Evolutionary conservation across 2,888 invertebrate species (phyloP).

Genomic region (Eurois occulta): DNA sequence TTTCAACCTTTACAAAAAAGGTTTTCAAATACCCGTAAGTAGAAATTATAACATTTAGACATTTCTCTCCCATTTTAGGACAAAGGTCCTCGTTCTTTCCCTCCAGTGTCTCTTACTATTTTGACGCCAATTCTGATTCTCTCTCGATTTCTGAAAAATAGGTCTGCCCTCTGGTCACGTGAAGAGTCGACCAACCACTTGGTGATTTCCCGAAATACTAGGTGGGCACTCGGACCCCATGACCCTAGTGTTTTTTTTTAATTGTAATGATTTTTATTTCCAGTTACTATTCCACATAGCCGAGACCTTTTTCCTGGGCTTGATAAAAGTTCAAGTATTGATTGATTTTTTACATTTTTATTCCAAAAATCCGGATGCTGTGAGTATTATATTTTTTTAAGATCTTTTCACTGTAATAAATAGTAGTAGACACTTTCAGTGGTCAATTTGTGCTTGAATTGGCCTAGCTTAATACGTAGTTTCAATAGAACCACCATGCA

Average conservation of each 20-base stretch:
- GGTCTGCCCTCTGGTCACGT: too few species aligned
- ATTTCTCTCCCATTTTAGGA: neutral
- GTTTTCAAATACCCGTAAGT: constrained; percentile 45
- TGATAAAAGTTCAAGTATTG: constrained; percentile 36
- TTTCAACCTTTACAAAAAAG: constrained; percentile 42
- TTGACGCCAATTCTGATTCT: too few species aligned
- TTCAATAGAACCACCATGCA: too few species aligned
- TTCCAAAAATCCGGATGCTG: constrained; percentile 29
- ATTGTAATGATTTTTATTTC: neutral
- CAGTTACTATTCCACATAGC: constrained; percentile 32
- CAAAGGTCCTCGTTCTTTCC: neutral
- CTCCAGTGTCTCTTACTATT: neutral
- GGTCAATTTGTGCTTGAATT: neutral
- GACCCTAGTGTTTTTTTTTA: too few species aligned
- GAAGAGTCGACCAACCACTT: too few species aligned
- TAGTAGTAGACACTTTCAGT: too few species aligned
- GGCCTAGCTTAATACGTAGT: neutral
- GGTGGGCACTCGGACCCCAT: too few species aligned
- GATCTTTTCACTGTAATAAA: too few species aligned
- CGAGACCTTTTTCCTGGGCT: constrained; percentile 26
- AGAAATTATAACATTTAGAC: neutral
- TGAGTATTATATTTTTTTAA: too few species aligned
- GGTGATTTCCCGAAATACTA: too few species aligned
- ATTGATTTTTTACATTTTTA: constrained; percentile 31
- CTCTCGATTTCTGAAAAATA: too few species aligned